Conservation (phyloP, 64 coral and sea anemone genomes). For the Porites lutea region DNA sequence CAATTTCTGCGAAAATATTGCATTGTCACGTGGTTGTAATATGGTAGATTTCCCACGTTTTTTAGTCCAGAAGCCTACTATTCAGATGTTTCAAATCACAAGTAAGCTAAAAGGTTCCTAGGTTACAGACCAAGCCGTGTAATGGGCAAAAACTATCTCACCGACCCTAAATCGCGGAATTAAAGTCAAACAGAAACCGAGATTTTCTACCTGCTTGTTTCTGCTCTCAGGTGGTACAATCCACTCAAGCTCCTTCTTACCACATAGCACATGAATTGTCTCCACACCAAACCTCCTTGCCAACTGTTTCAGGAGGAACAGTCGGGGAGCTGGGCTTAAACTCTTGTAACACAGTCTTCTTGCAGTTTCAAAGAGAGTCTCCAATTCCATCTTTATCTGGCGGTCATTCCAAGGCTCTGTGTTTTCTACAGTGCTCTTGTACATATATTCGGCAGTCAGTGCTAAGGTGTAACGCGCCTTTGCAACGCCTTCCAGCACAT, state of each 20-base stretch:
- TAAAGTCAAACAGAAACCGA: too few species aligned
- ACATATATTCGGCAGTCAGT: slow-evolving; percentile 29
- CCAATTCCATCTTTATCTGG: not conserved
- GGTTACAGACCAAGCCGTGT: too few species aligned
- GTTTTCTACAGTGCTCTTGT: not conserved
- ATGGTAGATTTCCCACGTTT: too few species aligned
- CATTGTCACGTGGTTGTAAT: too few species aligned
- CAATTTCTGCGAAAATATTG: too few species aligned
- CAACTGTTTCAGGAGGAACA: slow-evolving; percentile 60
- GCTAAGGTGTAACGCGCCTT: slow-evolving; percentile 33
- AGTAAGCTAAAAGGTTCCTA: too few species aligned
- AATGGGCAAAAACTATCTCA: too few species aligned
- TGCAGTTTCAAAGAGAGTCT: slow-evolving; percentile 20
- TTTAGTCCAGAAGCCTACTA: too few species aligned
- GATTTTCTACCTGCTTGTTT: slow-evolving; percentile 35
- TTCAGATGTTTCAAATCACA: too few species aligned
- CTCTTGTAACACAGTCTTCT: slow-evolving; percentile 4
- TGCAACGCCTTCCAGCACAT: slow-evolving; percentile 39
- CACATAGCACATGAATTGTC: slow-evolving; percentile 20
- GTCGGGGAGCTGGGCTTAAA: slow-evolving; percentile 2
- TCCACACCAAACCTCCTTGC: slow-evolving; percentile 51
- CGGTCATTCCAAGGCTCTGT: not conserved
- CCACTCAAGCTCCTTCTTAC: slow-evolving; percentile 11
- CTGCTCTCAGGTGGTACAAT: slow-evolving; percentile 46
- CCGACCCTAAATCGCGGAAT: too few species aligned